Conservation (phyloP, 1,140 invertebrate species). For the Stenopsyche tienmushanensis region DNA sequence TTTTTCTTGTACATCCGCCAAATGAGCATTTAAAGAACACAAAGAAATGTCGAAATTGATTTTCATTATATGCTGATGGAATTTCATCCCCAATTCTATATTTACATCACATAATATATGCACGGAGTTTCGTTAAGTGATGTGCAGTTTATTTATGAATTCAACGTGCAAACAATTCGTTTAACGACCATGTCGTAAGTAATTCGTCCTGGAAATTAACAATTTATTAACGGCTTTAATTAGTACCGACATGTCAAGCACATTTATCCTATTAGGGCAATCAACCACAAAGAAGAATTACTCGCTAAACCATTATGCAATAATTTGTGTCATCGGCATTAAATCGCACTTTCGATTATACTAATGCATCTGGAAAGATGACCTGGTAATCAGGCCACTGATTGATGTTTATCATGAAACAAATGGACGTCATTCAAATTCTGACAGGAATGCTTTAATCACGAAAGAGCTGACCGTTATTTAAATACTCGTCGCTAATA, state of each 20-base stretch:
- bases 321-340: neutral
- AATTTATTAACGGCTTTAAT: constrained; percentile 21
- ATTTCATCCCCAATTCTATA: too few species aligned
- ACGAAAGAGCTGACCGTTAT: neutral
- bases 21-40: too few species aligned
- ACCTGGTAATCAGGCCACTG: neutral
- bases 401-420: neutral
- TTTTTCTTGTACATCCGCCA: too few species aligned
- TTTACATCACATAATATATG: too few species aligned
- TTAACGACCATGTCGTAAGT: constrained; percentile 7
- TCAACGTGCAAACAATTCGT: neutral
- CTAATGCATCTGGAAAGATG: neutral
- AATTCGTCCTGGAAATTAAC: constrained; percentile 21
- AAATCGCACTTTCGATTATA: neutral
- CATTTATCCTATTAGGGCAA: constrained; percentile 18
- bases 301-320: constrained; percentile 2
- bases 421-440: neutral
- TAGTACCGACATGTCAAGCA: neutral
- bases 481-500: too few species aligned
- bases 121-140: too few species aligned
- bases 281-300: too few species aligned
- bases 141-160: too few species aligned
- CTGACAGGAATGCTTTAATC: neutral
- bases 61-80: too few species aligned
- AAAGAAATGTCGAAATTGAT: too few species aligned